Conservation (phyloP, 2,797 vertebrate species). For the Botia almorhae region DNA sequence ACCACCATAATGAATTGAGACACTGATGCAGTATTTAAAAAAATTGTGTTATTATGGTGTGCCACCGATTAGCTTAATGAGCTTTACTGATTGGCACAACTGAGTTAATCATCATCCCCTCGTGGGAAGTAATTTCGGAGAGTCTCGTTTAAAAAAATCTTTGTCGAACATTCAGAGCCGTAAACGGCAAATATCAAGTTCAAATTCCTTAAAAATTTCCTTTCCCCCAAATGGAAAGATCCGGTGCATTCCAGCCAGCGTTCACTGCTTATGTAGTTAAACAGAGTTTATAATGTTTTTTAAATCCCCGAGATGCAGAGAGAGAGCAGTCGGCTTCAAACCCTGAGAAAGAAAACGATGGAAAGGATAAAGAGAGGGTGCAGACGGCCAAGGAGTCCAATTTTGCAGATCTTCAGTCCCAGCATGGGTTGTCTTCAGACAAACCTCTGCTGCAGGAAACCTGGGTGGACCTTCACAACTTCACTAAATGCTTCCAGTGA, state of each 20-base stretch:
- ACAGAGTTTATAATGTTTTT: background rate
- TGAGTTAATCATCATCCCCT: slow-evolving; percentile 20
- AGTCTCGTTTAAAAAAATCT: slow-evolving; percentile 15
- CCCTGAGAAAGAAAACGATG: slow-evolving; percentile 22
- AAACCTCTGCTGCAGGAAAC: slow-evolving; percentile 74
- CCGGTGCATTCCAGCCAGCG: background rate
- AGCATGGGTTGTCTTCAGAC: slow-evolving; percentile 59
- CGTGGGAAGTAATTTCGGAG: background rate
- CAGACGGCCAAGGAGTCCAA: slow-evolving; percentile 46
- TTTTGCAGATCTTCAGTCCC: slow-evolving; percentile 59
- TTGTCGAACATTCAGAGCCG: background rate
- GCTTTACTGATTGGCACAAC: slow-evolving; percentile 10
- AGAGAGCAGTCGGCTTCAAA: background rate
- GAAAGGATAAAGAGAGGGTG: slow-evolving; percentile 14
- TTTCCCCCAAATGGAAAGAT: background rate
- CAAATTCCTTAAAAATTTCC: background rate
- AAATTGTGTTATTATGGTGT: slow-evolving; percentile 7
- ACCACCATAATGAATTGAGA: slow-evolving; percentile 21
- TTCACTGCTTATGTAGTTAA: background rate
- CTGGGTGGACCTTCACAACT: slow-evolving; percentile 89
- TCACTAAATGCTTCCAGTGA: slow-evolving; percentile 91
- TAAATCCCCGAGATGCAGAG: slow-evolving; percentile 33
- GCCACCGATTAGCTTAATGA: slow-evolving; percentile 15
- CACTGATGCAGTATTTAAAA: slow-evolving; percentile 16
- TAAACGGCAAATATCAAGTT: background rate